These are phyloP conservation scores for Microctenopoma stevenorrisi DNA, from an alignment of 2,797 vertebrate species.

Conservation along the genomic window DNA sequence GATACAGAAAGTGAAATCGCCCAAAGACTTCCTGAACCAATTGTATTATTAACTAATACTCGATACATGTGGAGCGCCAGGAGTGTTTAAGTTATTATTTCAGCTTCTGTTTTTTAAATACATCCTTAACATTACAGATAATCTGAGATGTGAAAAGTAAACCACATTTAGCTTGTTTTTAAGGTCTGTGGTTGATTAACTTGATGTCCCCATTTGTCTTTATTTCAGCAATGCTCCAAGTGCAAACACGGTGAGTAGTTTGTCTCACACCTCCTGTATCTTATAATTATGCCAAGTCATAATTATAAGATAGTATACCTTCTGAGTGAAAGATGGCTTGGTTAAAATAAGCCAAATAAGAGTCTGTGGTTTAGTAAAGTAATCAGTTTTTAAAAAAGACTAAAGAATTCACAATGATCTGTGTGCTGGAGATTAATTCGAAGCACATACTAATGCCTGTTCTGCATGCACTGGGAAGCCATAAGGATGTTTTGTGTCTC, in stretches of 20 bases:
- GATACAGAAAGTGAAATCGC: neutral
- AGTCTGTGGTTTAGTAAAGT: too few species aligned
- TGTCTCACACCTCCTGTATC: neutral
- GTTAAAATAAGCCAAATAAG: too few species aligned
- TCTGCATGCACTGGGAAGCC: neutral
- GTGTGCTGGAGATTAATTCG: neutral
- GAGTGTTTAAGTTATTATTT: neutral
- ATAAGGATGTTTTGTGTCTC: constrained; percentile 21
- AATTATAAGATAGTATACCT: neutral
- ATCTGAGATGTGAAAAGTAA: too few species aligned
- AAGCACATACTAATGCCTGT: too few species aligned
- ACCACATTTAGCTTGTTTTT: neutral
- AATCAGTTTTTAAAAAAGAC: too few species aligned
- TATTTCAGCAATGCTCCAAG: constrained; percentile 98
- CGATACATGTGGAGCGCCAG: neutral
- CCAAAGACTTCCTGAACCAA: neutral
- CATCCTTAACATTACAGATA: too few species aligned
- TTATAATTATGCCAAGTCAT: neutral
- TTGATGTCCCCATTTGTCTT: constrained; percentile 49
- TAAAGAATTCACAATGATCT: too few species aligned
- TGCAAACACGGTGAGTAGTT: constrained; percentile 95
- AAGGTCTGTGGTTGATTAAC: constrained; percentile 12
- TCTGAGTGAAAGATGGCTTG: neutral
- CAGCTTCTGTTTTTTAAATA: too few species aligned
- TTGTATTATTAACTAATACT: neutral